These are phyloP conservation scores for Dromococcyx pavoninus DNA, from an alignment of 2,797 vertebrate genomes.

Conservation along the genomic window DNA sequence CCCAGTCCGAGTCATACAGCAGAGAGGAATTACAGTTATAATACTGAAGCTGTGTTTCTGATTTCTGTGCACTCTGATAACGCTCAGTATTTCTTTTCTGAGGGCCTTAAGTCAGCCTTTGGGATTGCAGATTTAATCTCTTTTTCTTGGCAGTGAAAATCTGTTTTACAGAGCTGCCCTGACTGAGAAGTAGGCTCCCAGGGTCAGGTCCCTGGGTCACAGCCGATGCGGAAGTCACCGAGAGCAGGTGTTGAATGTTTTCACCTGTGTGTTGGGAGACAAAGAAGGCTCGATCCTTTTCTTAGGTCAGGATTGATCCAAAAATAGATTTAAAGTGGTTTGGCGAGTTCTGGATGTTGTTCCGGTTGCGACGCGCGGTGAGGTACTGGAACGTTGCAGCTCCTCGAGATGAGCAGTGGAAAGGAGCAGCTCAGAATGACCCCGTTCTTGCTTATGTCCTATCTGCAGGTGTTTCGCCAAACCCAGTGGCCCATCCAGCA, in stretches of 20 bases:
- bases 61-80: not conserved
- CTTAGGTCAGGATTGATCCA: not conserved
- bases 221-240: not conserved
- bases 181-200: not conserved
- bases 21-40: not conserved
- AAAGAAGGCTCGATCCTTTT: not conserved
- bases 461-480: constrained; percentile 90
- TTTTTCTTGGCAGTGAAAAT: constrained; percentile 3
- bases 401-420: not conserved
- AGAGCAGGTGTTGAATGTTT: not conserved
- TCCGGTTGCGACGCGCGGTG: rapidly evolving
- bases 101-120: not conserved
- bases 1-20: not conserved
- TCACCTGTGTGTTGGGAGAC: not conserved
- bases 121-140: not conserved
- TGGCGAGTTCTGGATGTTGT: not conserved
- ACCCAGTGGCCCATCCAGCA: constrained; percentile 81
- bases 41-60: not conserved
- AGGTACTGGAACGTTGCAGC: not conserved
- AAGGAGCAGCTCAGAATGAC: not conserved
- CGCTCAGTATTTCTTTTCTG: not conserved
- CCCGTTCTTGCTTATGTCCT: rapidly evolving
- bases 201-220: not conserved
- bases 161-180: not conserved
- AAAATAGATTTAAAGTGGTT: not conserved